phyloP scores from a whole-genome alignment of 2,888 invertebrate genomes.

The Pycnomerus fuliginosus region DNA sequence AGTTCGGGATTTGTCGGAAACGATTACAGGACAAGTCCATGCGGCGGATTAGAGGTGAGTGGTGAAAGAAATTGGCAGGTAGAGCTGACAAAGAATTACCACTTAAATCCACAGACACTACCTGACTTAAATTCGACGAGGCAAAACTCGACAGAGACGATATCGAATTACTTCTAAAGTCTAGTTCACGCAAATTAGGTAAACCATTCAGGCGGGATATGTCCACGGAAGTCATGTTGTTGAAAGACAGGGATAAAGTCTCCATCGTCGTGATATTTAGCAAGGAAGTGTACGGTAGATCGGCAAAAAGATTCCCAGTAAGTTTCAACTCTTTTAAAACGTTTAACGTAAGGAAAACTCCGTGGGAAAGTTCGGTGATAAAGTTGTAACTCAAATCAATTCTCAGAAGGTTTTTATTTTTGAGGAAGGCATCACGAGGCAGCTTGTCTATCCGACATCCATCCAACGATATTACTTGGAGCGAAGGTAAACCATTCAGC shows the following conservation, averaged over 20 bases:
- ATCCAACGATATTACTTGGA: constrained; percentile 72
- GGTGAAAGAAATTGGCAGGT: constrained; percentile 78
- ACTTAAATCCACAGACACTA: constrained; percentile 74
- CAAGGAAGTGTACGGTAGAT: constrained; percentile 77
- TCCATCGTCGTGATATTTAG: constrained; percentile 75
- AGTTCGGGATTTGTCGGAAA: constrained; percentile 76
- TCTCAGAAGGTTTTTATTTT: constrained; percentile 74
- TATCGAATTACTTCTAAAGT: constrained; percentile 73
- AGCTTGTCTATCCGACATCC: constrained; percentile 68
- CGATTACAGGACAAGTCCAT: constrained; percentile 78
- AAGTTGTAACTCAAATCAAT: constrained; percentile 73
- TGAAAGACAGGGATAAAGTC: constrained; percentile 67
- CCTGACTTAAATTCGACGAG: constrained; percentile 70
- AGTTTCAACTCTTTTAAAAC: constrained; percentile 76
- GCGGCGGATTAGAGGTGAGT: constrained; percentile 68
- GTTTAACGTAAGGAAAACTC: constrained; percentile 72
- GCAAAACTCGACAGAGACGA: constrained; percentile 75
- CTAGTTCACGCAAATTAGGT: constrained; percentile 70
- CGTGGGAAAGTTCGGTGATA: constrained; percentile 66
- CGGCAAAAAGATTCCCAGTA: constrained; percentile 70
- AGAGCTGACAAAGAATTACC: constrained; percentile 73
- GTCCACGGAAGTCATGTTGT: constrained; percentile 70
- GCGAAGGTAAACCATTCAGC: constrained; percentile 74
- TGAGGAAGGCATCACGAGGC: constrained; percentile 69
- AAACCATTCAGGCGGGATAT: constrained; percentile 76